Evolutionary conservation across 2,797 vertebrate species (phyloP), one percentile per base, ranked within the genome.

Genomic region (Lepilemur ruficaudatus): DNA sequence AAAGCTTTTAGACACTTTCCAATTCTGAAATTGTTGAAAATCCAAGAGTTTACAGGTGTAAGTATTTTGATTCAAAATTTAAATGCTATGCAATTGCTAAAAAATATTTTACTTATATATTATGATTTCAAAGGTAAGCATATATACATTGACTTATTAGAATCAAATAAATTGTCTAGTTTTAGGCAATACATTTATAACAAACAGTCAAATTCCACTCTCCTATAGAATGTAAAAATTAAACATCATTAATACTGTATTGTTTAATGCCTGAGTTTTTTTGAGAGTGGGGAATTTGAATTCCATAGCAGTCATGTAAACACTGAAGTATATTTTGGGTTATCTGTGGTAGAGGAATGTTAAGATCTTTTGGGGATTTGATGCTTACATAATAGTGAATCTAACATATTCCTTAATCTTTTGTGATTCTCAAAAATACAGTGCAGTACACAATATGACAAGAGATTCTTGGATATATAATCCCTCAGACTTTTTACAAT

Each of bases 1-100:
- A 0, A 2, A 48, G 11, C 46, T 73, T 82, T 88, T 80, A 23
- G 48, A 57, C 25, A 63, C 1, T 72, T 57, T 15, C 1, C 32
- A 59, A 83, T 52, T 41, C 7, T 91, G 25, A 93, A 93, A 50
- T 89, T 41, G 38, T 55, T 93, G 12, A 91, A 94, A 63, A 48
- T 79, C 10, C 4, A 83, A 43, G 4, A 82, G 43, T 81, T 65
- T 18, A 15, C 1, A 22, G 1, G 7, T 28, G 0, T 55, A 48
- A 83, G 38, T 38, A 92, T 75, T 88, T 92, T 85, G 11, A 83
- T 65, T 87, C 18, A 86, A 89, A 96, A 93, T 73, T 7, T 82
- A 79, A 94, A 80, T 69, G 20, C 23, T 59, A 3, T 72, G 3
- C 1, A 55, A 32, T 65, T 87, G 7, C 14, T 80, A 90, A 55